Evolutionary conservation across 2,797 vertebrate species (phyloP), one percentile per base, ranked within the genome.

Genomic region (Rhynchotus rufescens): DNA sequence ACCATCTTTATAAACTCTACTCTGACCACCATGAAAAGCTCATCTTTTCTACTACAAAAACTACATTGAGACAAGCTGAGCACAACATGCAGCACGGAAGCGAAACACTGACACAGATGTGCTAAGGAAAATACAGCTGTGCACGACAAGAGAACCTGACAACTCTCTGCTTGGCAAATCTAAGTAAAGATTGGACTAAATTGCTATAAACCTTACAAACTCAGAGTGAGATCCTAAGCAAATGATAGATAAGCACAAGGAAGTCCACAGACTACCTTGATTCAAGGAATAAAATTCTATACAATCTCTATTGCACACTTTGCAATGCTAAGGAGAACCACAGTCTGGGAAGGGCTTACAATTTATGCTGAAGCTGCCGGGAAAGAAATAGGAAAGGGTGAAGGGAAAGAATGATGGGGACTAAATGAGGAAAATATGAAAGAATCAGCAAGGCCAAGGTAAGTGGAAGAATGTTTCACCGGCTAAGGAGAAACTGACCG

Each of bases 301-400:
- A 22, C 3, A 52, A 57, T 49, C 69, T 82, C 36, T 28, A 2
- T 14, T 65, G 26, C 26, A 57, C 21, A 34, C 15, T 28, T 78
- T 77, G 21, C 40, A 68, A 59, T 36, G 61, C 16, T 10, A 90
- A 77, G 9, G 17, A 67, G 26, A 69, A 51, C 5, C 0, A 0
- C 1, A 47, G 12, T 9, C 73, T 8, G 15, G 4, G 23, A 81
- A 4, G 19, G 19, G 28, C 57, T 71, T 49, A 44, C 68, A 69
- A 69, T 54, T 36, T 56, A 56, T 65, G 64, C 51, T 79, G 19
- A 23, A 81, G 79, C 28, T 2, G 2, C 34, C 56, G 76, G 72
- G 34, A 47, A 86, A 0, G 3, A 86, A 7, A 0, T 0, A 8
- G 42, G 17, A 10, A 28, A 45, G 1, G 2, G n/a, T 19, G 19